phyloP scores from a whole-genome alignment of 2,113 vertebrate genomes.

The Neogale vison region DNA sequence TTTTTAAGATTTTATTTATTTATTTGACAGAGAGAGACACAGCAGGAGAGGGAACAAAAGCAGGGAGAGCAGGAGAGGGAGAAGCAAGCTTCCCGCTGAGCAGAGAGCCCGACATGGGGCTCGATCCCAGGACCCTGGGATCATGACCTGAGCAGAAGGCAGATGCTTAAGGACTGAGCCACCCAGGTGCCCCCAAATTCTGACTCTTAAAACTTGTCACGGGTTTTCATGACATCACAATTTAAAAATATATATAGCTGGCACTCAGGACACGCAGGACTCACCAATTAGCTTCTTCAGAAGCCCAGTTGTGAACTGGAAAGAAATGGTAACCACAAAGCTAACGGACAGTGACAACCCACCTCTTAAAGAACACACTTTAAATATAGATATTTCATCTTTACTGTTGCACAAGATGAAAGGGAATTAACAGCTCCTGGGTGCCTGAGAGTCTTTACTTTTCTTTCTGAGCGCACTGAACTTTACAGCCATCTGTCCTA shows the following conservation, averaged over 20 bases:
- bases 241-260: neutral
- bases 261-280: neutral
- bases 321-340: conserved; percentile 68
- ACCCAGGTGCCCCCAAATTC: neutral
- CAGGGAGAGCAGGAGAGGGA: too few species aligned
- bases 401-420: conserved; percentile 43
- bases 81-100: too few species aligned
- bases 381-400: conserved; percentile 60
- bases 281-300: neutral
- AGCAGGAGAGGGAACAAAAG: too few species aligned
- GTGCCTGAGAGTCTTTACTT: neutral
- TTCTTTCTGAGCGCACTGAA: neutral
- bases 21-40: too few species aligned
- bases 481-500: conserved; percentile 33
- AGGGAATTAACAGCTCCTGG: neutral
- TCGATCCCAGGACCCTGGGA: too few species aligned
- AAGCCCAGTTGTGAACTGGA: conserved; percentile 42
- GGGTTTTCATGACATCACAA: conserved; percentile 20
- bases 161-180: too few species aligned
- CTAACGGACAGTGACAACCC: conserved; percentile 43
- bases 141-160: too few species aligned
- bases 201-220: neutral
- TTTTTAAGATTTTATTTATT: too few species aligned
- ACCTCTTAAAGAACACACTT: neutral
- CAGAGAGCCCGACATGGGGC: too few species aligned